Base-by-base conservation (phyloP, 2,113 vertebrate species). In the Chamaea fasciata region DNA sequence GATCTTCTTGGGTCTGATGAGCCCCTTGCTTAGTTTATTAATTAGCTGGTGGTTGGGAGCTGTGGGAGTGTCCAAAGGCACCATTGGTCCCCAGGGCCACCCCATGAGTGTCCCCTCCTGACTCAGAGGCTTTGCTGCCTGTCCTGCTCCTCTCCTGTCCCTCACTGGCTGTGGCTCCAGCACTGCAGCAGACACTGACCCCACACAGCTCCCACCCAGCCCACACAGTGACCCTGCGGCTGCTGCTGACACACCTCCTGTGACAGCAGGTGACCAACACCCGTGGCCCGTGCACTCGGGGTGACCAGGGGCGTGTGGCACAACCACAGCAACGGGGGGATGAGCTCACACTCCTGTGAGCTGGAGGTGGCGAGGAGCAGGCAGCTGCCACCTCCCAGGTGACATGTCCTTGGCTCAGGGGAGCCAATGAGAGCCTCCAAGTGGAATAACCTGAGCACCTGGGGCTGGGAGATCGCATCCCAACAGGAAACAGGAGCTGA, bases 281-380 rank as follows among this genome's bases (percentile, higher is more conserved):
- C 35, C 2, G 0, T 13, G 53, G 20, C 11, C 33, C 2, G 11
- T 3, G 49, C 11, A 2, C 46, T 35, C 2, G 0, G 60, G 37
- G 60, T 3, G 5, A 59, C 7, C 0, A 0, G 28, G 55, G 3
- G 0, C 0, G 0, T 10, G 47, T 42, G 53, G 70, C 24, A 60
- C 52, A 53, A 4, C 31, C 3, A 0, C 6, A 39, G 8, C 0
- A 1, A 16, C 16, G 9, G 30, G 0, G 1, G 59, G 23, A n/a
- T 62, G 42, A 86, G 28, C 21, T 89, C 76, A 30, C 10, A 1
- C 13, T 9, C 35, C 8, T 3, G 31, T 9, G 67, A 50, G 69
- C 11, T 18, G 56, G 17, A 13, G 64, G 41, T 2, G 11, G 22
- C 6, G 1, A 64, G 68, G 9, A 74, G 47, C 53, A 26, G 44